Evolutionary conservation across 1,140 invertebrate genomes (phyloP).

Genomic region (Dinoponera quadriceps): DNA sequence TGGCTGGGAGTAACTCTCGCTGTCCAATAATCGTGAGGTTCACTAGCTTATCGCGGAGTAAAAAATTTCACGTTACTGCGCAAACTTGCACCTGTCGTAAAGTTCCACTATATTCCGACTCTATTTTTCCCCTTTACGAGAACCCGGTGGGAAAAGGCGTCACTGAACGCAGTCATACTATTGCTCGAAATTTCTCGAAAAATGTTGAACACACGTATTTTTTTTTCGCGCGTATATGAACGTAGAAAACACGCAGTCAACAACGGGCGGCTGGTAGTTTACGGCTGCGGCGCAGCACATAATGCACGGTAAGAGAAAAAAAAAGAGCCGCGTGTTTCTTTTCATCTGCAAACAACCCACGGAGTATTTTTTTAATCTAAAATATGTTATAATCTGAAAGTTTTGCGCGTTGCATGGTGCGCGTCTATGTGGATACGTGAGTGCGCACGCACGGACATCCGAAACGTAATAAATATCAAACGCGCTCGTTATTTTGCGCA

Average conservation of each 20-base stretch:
- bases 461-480: no score
- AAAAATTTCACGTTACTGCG: slow-evolving; percentile 26
- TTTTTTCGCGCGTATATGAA: background rate
- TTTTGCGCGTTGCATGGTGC: no score
- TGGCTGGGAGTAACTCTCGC: background rate
- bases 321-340: background rate
- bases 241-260: slow-evolving; percentile 2
- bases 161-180: background rate
- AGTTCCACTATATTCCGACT: slow-evolving; percentile 5
- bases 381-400: background rate
- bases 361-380: background rate
- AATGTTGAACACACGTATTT: background rate
- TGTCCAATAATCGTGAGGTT: slow-evolving; percentile 17
- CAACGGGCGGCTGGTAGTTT: background rate
- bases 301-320: background rate
- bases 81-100: slow-evolving; percentile 3
- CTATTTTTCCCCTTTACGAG: slow-evolving; percentile 30
- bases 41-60: slow-evolving; percentile 13
- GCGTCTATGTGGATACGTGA: no score
- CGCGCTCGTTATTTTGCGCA: background rate
- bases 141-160: background rate
- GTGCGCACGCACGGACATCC: no score
- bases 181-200: slow-evolving; percentile 9
- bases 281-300: background rate
- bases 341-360: background rate